A percentile compares a stretch with the other conserved stretches of the same genome.
Evolutionary conservation across 2,888 invertebrate species (phyloP).

Genomic region (Hydroisotoma schaefferi): DNA sequence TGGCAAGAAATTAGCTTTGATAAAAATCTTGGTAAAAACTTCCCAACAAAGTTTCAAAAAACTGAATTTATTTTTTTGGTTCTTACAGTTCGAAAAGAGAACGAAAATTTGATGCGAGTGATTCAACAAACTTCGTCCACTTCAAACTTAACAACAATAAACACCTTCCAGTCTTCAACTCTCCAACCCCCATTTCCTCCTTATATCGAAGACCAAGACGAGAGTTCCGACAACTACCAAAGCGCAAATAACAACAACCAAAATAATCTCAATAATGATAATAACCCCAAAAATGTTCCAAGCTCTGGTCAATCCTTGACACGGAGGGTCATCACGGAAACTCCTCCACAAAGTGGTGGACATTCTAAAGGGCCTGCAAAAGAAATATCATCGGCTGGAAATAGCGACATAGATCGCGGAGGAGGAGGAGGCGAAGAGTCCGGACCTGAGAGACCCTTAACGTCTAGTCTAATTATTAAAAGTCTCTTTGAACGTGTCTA

Average conservation of each 20-base stretch:
- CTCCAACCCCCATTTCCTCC: not conserved
- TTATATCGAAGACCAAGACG: slow-evolving; percentile 11
- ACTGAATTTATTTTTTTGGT: not conserved
- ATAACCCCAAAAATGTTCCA: not conserved
- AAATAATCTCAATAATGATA: not conserved
- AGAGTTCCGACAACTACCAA: slow-evolving; percentile 3
- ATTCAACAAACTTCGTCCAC: slow-evolving; percentile 26
- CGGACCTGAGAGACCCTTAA: not conserved
- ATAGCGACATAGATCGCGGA: not conserved
- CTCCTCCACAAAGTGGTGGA: not conserved
- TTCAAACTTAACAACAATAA: not conserved
- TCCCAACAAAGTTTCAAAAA: no score
- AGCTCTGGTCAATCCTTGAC: slow-evolving; percentile 3
- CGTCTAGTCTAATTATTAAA: slow-evolving; percentile 6
- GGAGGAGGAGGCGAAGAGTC: not conserved
- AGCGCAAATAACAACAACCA: slow-evolving; percentile 4
- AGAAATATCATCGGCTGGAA: not conserved
- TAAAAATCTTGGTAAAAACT: no score
- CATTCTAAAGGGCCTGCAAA: not conserved
- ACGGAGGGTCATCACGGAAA: slow-evolving; percentile 4
- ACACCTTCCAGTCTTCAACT: not conserved
- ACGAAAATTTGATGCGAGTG: slow-evolving; percentile 69
- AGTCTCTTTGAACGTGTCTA: not conserved
- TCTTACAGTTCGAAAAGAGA: slow-evolving; percentile 78
- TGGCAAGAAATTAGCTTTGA: not conserved